Base-by-base conservation (phyloP, 2,888 invertebrate genomes). In the Cantharis lateralis region DNA sequence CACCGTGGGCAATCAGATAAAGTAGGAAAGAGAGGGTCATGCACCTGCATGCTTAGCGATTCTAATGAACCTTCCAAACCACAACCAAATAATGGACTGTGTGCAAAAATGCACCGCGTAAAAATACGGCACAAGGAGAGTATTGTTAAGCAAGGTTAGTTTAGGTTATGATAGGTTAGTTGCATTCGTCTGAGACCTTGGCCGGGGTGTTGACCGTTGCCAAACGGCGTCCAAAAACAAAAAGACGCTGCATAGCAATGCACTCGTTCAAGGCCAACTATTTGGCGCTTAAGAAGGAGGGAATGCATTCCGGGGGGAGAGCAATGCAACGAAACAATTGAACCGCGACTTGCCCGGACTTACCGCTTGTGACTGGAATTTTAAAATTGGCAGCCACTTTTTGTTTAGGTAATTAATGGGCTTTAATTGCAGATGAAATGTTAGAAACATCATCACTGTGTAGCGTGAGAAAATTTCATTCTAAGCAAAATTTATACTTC, bases 201-300 rank as follows among this genome's bases (percentile, higher is more conserved):
- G 87, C 86, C 86, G 86, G 88, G 87, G 87, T 87, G 87, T 88
- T 88, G 88, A 88, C 88, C 87, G 88, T 88, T 87, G 88, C 88
- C 87, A 87, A 87, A 87, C 87, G 87, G 82, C 84, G 84, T 85
- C 87, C 87, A 87, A 87, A 87, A 87, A 87, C 87, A 88, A 87
- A 88, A 88, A 88, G 87, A 87, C 84, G 82, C 85, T 85, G 85
- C 84, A 87, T 87, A 87, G 88, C 88, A 88, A 88, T 88, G 88
- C 87, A 88, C 88, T 88, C 88, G 87, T 88, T 88, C 88, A 88
- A 88, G 88, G 88, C 86, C 87, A 88, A 86, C 87, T 87, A 87
- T 88, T 88, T 85, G 88, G 88, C 86, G 87, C 84, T 86, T 84
- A 83, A 80, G 82, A 81, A 81, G 83, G 80, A 80, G 78, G 78